Percentiles rank a stretch among this genome's conserved stretches.
Conservation (phyloP, 2,113 vertebrate species). For the Procavia capensis region DNA sequence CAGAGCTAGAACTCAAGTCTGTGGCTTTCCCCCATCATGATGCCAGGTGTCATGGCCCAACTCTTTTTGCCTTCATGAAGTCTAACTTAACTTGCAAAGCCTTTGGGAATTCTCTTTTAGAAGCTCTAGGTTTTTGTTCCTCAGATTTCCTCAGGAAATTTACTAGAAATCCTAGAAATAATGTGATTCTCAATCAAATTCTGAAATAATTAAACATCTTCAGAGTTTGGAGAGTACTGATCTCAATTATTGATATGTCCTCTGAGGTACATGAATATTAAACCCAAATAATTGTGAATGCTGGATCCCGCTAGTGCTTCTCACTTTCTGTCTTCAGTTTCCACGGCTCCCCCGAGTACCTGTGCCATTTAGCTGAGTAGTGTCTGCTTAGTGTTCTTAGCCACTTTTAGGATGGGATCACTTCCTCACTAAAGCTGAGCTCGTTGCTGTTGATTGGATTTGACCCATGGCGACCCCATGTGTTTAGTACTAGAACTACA, state of each 20-base stretch:
- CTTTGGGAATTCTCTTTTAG: neutral
- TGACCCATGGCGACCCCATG: too few relatives aligned
- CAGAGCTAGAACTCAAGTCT: neutral
- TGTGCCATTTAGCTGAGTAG: neutral
- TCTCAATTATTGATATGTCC: constrained; percentile 2
- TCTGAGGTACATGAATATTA: neutral
- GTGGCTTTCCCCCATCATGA: neutral
- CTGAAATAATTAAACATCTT: neutral
- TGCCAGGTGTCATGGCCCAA: neutral
- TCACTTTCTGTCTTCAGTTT: neutral
- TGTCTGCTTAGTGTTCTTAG: neutral
- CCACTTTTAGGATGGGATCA: neutral
- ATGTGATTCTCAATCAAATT: constrained; percentile 5
- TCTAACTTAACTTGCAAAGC: neutral
- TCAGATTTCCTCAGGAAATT: neutral
- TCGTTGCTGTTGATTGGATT: too few relatives aligned
- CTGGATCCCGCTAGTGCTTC: neutral
- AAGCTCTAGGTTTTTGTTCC: neutral
- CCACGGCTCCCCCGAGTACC: neutral
- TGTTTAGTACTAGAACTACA: too few relatives aligned
- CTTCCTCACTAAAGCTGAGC: neutral
- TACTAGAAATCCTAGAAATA: neutral
- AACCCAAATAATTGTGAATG: neutral
- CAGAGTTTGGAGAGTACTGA: neutral
- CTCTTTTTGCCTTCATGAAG: neutral